phyloP scores from a whole-genome alignment of 2,888 invertebrate species.

The Tiliacea aurago region DNA sequence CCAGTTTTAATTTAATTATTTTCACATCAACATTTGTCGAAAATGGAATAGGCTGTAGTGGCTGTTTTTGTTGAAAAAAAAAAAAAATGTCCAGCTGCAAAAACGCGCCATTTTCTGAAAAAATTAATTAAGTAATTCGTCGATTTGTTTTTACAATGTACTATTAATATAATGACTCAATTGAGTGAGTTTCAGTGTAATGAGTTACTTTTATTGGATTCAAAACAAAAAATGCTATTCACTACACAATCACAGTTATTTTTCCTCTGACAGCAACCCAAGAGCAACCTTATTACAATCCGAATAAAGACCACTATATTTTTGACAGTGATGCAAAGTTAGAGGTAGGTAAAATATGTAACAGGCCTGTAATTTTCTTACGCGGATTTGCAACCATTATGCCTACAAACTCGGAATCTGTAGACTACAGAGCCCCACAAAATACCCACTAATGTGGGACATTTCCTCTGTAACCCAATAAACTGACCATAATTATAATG shows the following conservation, averaged over 20 bases:
- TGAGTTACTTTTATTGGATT: neutral
- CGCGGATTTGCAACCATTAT: conserved; percentile 6
- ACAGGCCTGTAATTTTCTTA: neutral
- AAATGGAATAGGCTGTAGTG: too few relatives aligned
- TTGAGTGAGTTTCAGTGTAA: too few relatives aligned
- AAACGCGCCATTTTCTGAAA: too few relatives aligned
- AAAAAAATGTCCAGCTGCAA: too few relatives aligned
- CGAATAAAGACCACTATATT: neutral
- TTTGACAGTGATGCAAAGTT: neutral
- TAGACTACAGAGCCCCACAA: neutral
- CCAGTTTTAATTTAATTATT: too few relatives aligned
- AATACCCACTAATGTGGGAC: conserved; percentile 31
- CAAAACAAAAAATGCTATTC: neutral
- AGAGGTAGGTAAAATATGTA: neutral
- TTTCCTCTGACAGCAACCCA: neutral
- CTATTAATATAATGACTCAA: too few relatives aligned
- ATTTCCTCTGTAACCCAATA: conserved; percentile 43
- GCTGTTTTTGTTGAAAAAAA: too few relatives aligned
- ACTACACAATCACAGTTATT: neutral
- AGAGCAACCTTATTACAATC: neutral
- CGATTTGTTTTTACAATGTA: too few relatives aligned
- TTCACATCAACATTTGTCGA: too few relatives aligned
- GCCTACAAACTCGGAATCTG: neutral
- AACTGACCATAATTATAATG: conserved; percentile 55
- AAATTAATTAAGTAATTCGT: too few relatives aligned